These are phyloP conservation scores for Hyalella azteca DNA, from an alignment of 2,888 invertebrate genomes.

Conservation along the genomic window DNA sequence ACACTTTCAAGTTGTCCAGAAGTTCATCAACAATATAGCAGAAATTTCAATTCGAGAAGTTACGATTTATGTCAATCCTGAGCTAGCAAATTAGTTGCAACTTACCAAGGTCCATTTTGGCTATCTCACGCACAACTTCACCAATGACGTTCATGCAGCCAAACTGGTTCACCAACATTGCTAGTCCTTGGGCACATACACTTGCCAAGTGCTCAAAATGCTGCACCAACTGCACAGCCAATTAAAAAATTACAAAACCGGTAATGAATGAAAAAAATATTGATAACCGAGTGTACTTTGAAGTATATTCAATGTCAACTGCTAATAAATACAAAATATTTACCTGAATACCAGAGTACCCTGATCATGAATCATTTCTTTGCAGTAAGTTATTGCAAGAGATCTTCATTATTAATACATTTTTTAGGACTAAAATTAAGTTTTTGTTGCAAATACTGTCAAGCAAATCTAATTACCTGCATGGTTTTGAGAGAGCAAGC, in stretches of 20 bases:
- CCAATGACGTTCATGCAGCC: constrained; percentile 74
- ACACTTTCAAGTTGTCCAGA: no score
- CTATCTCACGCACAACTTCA: constrained; percentile 77
- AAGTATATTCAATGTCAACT: no score
- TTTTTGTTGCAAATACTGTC: no score
- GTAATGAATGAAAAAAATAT: no score
- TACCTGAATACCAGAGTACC: no score
- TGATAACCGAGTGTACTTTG: no score
- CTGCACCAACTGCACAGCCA: constrained; percentile 72
- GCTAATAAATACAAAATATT: no score
- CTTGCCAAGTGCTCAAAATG: constrained; percentile 75
- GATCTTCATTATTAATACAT: no score
- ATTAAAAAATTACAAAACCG: neutral
- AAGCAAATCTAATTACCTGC: constrained; percentile 62
- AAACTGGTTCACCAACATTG: constrained; percentile 73
- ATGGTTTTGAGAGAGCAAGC: constrained; percentile 76
- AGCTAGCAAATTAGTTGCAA: constrained; percentile 60
- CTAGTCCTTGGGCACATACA: constrained; percentile 74
- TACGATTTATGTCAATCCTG: constrained; percentile 64
- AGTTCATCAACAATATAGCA: neutral
- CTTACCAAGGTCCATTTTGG: constrained; percentile 72
- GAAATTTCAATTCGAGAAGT: constrained; percentile 27
- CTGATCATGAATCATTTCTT: no score
- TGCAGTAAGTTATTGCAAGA: no score
- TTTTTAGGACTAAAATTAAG: no score